Evolutionary conservation across 2,888 invertebrate genomes (phyloP), one percentile per base, ranked within the genome.

Genomic region (Buathra laborator): DNA sequence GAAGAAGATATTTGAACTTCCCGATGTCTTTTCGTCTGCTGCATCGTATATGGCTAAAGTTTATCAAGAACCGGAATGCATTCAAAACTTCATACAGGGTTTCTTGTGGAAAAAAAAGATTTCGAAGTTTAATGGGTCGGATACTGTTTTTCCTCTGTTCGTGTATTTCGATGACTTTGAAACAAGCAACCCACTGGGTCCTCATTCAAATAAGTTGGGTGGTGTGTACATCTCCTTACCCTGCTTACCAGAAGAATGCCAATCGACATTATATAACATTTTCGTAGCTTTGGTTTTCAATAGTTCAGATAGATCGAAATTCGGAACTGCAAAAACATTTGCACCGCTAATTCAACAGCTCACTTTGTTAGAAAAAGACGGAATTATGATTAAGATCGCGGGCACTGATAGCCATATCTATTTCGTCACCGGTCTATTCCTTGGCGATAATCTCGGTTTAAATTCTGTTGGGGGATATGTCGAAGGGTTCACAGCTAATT

Each of bases 241-340:
- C 10, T 87, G 86, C 77, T 78, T 90, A 19, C 88, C 88, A 48
- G 84, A 81, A n/a, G 46, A 87, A 43, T 87, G 81, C 72, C 64
- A 62, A 29, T 84, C 87, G 12, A 32, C 71, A 37, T 81, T 88
- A 78, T 81, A 88, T 59, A 89, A 87, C 79, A 88, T 88, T 43
- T 89, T 89, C 80, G 16, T 89, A 24, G 76, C 83, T 16, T 53
- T 81, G n/a, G 59, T 89, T 44, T 89, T 88, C 84, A 83, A 89
- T 16, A 16, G 7, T 1, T 53, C 19, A 16, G 53, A 53, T 7
- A 19, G 16, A 53, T 16, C 7, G 7, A 53, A 7, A 53, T 53
- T 53, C 53, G 53, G 16, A 16, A 53, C 6, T 6, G 7, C 0
- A 19, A 53, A 16, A n/a, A 53, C 5, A 2, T 53, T 53, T 53